phyloP scores from a whole-genome alignment of 92 coral and sea anemone genomes.

The Zoanthus solanderi region DNA sequence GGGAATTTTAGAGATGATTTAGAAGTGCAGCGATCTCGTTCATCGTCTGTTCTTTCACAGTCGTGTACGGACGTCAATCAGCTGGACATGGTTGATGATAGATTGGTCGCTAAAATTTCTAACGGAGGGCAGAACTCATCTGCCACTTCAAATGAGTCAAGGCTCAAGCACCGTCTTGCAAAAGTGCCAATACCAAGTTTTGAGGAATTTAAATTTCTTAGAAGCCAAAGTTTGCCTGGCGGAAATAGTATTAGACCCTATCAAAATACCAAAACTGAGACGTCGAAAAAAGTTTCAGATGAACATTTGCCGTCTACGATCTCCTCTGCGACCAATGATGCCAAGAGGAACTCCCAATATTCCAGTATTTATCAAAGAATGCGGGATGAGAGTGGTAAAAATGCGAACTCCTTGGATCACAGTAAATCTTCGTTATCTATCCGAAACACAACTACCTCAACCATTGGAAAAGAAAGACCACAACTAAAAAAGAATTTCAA shows the following conservation, averaged over 20 bases:
- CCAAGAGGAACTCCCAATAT: background rate
- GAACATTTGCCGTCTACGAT: background rate
- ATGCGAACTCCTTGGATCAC: background rate
- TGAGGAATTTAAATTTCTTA: conserved; percentile 83
- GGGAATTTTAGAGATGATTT: background rate
- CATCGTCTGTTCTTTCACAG: conserved; percentile 28
- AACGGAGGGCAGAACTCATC: conserved; percentile 51
- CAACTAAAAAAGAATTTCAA: conserved; percentile 17
- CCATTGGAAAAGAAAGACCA: conserved; percentile 12
- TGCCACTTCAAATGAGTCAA: conserved; percentile 13
- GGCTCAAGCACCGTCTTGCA: conserved; percentile 75
- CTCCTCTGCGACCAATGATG: background rate
- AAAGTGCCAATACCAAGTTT: conserved; percentile 86
- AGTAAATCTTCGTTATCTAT: background rate
- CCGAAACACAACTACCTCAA: background rate
- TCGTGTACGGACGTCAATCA: conserved; percentile 26
- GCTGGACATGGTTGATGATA: conserved; percentile 2
- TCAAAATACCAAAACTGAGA: background rate
- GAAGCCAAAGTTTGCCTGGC: conserved; percentile 28
- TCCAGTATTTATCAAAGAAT: conserved; percentile 18
- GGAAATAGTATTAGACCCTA: background rate
- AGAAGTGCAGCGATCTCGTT: background rate
- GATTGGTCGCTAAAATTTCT: background rate
- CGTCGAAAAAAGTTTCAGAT: background rate
- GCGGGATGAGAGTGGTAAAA: conserved; percentile 11